Conservation (phyloP, 2,113 vertebrate genomes). For the Mus musculus region DNA sequence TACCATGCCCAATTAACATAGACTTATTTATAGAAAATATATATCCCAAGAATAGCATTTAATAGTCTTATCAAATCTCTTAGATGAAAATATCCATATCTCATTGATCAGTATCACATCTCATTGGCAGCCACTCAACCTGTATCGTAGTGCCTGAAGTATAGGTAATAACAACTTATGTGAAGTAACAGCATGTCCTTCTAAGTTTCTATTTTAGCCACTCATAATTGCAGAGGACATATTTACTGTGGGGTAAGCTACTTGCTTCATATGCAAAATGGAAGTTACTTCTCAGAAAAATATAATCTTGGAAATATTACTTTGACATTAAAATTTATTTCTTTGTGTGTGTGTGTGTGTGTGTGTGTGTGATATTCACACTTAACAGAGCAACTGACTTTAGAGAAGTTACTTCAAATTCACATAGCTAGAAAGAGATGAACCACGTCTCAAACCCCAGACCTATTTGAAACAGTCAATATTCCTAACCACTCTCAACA, state of each 20-base stretch:
- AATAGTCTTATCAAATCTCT: constrained; percentile 46
- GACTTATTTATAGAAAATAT: constrained; percentile 19
- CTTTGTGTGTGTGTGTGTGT: neutral
- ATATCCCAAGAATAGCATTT: constrained; percentile 47
- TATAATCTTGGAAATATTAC: neutral
- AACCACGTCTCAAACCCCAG: neutral
- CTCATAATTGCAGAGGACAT: constrained; percentile 7
- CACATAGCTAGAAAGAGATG: constrained; percentile 7
- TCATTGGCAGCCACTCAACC: neutral
- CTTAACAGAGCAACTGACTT: constrained; percentile 7
- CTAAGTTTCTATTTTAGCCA: constrained; percentile 3
- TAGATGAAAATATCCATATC: neutral
- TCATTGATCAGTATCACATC: neutral
- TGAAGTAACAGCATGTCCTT: neutral
- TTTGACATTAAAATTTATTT: neutral
- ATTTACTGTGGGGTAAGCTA: neutral
- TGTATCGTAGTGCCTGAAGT: constrained; percentile 13
- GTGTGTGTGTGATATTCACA: neutral
- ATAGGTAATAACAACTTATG: neutral
- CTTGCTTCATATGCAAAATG: neutral
- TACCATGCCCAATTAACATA: neutral
- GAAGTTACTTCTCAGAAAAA: constrained; percentile 22
- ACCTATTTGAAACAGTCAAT: neutral
- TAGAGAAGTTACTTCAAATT: constrained; percentile 45
- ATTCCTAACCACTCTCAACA: neutral